A percentile compares a stretch with the other conserved stretches of the same genome.
Evolutionary conservation across 2,797 vertebrate genomes (phyloP).

Genomic region (Clarias pachynema): DNA sequence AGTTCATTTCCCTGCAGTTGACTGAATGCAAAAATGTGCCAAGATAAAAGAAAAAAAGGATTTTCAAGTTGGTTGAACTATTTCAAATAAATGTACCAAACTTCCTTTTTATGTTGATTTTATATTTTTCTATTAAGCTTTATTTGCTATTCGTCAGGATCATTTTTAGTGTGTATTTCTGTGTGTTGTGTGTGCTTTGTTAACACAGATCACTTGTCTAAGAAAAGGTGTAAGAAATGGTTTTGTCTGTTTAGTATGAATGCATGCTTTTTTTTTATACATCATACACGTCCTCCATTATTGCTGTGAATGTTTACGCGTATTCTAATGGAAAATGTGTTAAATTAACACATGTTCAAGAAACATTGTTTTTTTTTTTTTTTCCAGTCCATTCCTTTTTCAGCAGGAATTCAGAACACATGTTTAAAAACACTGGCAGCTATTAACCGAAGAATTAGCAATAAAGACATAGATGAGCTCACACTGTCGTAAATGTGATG

Average conservation of each 20-base stretch:
- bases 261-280: slow-evolving; percentile 7
- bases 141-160: background rate
- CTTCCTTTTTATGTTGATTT: background rate
- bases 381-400: slow-evolving; percentile 13
- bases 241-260: slow-evolving; percentile 36
- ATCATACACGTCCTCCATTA: slow-evolving; percentile 28
- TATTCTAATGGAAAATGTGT: slow-evolving; percentile 12
- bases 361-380: background rate
- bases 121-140: background rate
- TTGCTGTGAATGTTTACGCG: slow-evolving; percentile 19
- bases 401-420: slow-evolving; percentile 65
- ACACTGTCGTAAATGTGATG: slow-evolving; percentile 17
- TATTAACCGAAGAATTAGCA: background rate
- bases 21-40: background rate
- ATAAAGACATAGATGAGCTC: slow-evolving; percentile 17
- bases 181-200: background rate
- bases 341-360: background rate
- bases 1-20: background rate
- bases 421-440: background rate
- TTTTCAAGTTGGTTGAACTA: background rate
- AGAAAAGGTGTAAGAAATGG: slow-evolving; percentile 2
- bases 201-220: slow-evolving; percentile 27
- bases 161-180: slow-evolving; percentile 3
- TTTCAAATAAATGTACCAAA: background rate
- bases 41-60: background rate